phyloP scores from a whole-genome alignment of 2,888 invertebrate genomes.

The Anthoptus insignis region DNA sequence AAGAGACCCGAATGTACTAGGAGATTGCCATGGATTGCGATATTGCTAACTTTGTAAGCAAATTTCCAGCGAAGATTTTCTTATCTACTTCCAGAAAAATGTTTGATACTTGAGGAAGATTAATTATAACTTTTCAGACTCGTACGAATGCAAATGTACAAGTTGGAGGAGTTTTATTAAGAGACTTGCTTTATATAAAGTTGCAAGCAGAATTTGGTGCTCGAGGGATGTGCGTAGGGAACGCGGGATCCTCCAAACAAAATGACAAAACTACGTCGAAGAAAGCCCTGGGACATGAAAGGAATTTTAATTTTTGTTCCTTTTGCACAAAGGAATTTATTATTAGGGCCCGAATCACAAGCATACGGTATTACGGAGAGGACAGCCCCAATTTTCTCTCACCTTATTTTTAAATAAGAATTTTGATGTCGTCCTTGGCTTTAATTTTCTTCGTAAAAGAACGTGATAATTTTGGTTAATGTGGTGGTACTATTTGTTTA shows the following conservation, averaged over 20 bases:
- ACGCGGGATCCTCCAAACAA: constrained; percentile 71
- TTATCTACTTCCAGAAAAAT: constrained; percentile 30
- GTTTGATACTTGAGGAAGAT: constrained; percentile 45
- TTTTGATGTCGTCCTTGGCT: constrained; percentile 65
- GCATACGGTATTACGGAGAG: constrained; percentile 71
- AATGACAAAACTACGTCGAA: constrained; percentile 75
- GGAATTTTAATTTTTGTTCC: constrained; percentile 80
- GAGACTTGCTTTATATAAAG: constrained; percentile 46
- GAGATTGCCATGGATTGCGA: background rate
- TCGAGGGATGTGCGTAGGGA: constrained; percentile 70
- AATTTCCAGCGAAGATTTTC: constrained; percentile 20
- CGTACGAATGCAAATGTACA: constrained; percentile 48
- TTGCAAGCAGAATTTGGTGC: constrained; percentile 44
- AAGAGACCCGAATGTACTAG: background rate
- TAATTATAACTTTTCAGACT: constrained; percentile 51
- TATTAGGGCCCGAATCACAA: constrained; percentile 74
- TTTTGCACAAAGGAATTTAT: constrained; percentile 80
- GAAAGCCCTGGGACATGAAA: constrained; percentile 68
- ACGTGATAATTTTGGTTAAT: constrained; percentile 52
- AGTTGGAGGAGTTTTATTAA: constrained; percentile 48
- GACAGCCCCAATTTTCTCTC: constrained; percentile 63
- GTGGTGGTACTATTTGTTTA: background rate
- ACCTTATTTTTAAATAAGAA: constrained; percentile 66
- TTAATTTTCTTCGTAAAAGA: constrained; percentile 60
- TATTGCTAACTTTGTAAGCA: constrained; percentile 6